Evolutionary conservation across 2,888 invertebrate genomes (phyloP), one percentile per base, ranked within the genome.

Genomic region (Trypoxylon attenuatum): DNA sequence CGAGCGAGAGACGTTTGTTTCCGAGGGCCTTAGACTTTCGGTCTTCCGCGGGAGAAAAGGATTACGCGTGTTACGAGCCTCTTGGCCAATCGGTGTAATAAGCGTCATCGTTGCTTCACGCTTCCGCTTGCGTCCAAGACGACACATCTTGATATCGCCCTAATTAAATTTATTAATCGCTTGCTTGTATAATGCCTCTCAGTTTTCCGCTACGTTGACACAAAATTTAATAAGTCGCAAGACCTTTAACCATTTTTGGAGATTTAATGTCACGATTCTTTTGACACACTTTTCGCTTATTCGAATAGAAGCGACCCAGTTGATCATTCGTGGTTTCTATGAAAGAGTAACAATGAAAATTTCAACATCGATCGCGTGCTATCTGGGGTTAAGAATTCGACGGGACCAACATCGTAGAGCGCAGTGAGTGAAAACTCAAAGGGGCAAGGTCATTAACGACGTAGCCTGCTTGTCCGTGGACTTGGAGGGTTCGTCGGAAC

Each of bases 1-100:
- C 23, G 53, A 56, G 63, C 52, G 52, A n/a, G 59, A 33, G 45
- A 52, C 52, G 39, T 67, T 67, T 69, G 60, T 69, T 57, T 60
- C 50, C 38, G 39, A 10, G 47, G 33, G 51, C 6, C 13, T 10
- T 1, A 53, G 22, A 39, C 46, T 64, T 64, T 50, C 55, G 47
- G 42, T 41, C 47, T 38, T 13, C 38, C 38, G 29, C 43, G 15
- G 46, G 22, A 13, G 25, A 46, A 29, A 43, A 15, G 39, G 15
- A 19, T 47, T 33, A 29, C 1, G 5, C 10, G 22, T 4, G 38
- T 29, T 39, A 18, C 67, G 60, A 60, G 55, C 42, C 33, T 59
- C 19, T 45, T 29, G 39, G 15, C 33, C 19, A 27, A 46, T 33
- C 6, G 13, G 16, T 38, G 46, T 23, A 19, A 51, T 15, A 23